Conservation (phyloP, 2,797 vertebrate genomes). For the Platyrinchus mystaceus region DNA sequence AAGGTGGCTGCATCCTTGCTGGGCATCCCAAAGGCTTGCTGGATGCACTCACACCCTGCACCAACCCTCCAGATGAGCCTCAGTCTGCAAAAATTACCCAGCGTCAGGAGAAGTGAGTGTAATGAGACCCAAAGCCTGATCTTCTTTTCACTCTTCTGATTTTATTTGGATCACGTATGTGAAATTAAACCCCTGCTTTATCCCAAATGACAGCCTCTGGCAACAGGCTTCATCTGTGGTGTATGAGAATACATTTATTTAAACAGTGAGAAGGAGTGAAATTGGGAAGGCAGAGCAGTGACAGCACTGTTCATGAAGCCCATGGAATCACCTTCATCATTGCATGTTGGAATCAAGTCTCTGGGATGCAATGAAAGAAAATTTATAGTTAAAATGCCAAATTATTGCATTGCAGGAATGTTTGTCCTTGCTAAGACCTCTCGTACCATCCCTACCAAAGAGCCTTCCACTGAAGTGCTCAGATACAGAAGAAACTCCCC, state of each 20-base stretch:
- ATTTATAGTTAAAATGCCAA: background rate
- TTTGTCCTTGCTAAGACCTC: background rate
- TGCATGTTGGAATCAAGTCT: background rate
- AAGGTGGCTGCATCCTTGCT: background rate
- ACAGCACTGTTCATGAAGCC: background rate
- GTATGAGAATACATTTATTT: background rate
- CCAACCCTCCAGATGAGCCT: background rate
- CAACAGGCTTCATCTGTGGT: background rate
- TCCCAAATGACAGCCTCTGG: background rate
- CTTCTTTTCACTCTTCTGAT: background rate
- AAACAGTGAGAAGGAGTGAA: background rate
- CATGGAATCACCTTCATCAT: accelerated
- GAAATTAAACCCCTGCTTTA: background rate
- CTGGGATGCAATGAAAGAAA: background rate
- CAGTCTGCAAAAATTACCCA: background rate
- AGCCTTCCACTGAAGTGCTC: background rate
- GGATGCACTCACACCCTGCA: accelerated
- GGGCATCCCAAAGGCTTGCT: background rate
- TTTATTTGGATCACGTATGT: background rate
- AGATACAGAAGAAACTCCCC: background rate
- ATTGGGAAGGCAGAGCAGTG: background rate
- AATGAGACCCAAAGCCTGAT: background rate
- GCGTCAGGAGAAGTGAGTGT: background rate
- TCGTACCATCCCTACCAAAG: background rate
- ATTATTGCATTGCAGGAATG: background rate